These are phyloP conservation scores for Chelonus formosanus DNA, from an alignment of 2,888 invertebrate species.

Conservation along the genomic window DNA sequence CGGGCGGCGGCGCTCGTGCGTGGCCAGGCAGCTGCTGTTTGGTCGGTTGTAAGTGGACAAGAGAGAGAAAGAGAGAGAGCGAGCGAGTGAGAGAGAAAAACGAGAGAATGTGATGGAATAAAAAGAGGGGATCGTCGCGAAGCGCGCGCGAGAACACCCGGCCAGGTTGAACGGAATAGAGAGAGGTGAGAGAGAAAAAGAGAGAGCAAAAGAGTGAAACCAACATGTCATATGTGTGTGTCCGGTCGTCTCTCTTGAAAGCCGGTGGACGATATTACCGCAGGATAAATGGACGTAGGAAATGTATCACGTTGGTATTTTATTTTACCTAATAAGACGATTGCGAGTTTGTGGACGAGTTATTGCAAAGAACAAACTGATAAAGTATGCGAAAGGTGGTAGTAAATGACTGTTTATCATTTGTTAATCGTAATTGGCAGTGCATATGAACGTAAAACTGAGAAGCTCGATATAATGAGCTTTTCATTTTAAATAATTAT, in stretches of 20 bases:
- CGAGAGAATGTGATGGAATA: neutral
- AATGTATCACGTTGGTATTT: slow-evolving; percentile 4
- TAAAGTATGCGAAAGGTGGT: neutral
- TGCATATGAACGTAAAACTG: no score
- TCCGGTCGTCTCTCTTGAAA: slow-evolving; percentile 1
- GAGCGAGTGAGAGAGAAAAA: neutral
- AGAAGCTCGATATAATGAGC: no score
- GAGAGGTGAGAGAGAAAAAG: no score
- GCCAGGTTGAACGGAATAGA: neutral
- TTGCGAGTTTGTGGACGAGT: neutral
- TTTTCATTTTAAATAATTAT: no score
- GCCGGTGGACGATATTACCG: neutral
- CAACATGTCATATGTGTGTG: neutral
- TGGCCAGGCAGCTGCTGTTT: slow-evolving; percentile 31
- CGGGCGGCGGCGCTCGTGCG: slow-evolving; percentile 33
- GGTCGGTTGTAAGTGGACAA: slow-evolving; percentile 3
- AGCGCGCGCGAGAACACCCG: slow-evolving; percentile 6
- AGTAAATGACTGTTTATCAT: no score
- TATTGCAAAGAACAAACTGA: slow-evolving; percentile 2
- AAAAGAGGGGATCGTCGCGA: neutral
- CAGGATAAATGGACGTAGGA: slow-evolving; percentile 9
- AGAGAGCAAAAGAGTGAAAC: no score
- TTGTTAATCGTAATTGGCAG: no score
- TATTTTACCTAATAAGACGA: neutral
- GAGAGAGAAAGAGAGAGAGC: neutral